A percentile compares a stretch with the other conserved stretches of the same genome.
phyloP scores from a whole-genome alignment of 2,113 vertebrate genomes.

The Gymnarchus niloticus region DNA sequence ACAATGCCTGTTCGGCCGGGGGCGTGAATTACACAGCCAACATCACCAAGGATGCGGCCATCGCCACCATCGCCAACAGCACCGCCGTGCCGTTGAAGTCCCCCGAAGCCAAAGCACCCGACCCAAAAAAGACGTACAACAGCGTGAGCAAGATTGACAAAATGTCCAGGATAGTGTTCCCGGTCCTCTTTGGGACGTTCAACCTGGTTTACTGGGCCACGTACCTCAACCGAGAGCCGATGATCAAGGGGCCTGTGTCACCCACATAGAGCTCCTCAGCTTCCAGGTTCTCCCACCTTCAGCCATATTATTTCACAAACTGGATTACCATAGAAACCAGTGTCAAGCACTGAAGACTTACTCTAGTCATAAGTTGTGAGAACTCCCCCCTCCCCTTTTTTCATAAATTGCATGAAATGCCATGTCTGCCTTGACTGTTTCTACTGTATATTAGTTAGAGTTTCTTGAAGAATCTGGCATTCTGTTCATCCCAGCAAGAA shows the following conservation, averaged over 20 bases:
- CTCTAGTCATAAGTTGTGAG: slow-evolving; percentile 54
- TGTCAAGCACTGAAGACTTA: slow-evolving; percentile 59
- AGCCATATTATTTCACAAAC: slow-evolving; percentile 58
- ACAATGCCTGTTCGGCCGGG: slow-evolving; percentile 74
- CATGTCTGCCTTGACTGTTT: slow-evolving; percentile 80
- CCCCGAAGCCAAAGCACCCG: slow-evolving; percentile 72
- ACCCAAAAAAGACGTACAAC: slow-evolving; percentile 97
- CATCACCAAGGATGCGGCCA: slow-evolving; percentile 79
- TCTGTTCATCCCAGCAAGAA: slow-evolving; percentile 30
- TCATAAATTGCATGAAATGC: slow-evolving; percentile 75
- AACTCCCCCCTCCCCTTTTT: slow-evolving; percentile 53
- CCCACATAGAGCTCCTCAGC: slow-evolving; percentile 61
- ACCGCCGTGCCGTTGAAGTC: slow-evolving; percentile 70
- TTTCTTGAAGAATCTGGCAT: slow-evolving; percentile 53
- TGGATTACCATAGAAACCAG: slow-evolving; percentile 54
- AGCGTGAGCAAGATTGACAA: slow-evolving; percentile 98
- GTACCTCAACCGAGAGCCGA: slow-evolving; percentile 93
- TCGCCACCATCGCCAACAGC: slow-evolving; percentile 77
- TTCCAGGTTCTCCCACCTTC: slow-evolving; percentile 47
- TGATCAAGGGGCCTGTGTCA: slow-evolving; percentile 78
- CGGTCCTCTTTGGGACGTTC: slow-evolving; percentile 91
- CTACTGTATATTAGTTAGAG: slow-evolving; percentile 64
- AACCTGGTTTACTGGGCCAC: slow-evolving; percentile 98
- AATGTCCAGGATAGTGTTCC: slow-evolving; percentile 95
- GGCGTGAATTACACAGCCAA: slow-evolving; percentile 80